A percentile compares a stretch with the other conserved stretches of the same genome.
phyloP scores from a whole-genome alignment of 2,888 invertebrate species.

The Axea sp. region DNA sequence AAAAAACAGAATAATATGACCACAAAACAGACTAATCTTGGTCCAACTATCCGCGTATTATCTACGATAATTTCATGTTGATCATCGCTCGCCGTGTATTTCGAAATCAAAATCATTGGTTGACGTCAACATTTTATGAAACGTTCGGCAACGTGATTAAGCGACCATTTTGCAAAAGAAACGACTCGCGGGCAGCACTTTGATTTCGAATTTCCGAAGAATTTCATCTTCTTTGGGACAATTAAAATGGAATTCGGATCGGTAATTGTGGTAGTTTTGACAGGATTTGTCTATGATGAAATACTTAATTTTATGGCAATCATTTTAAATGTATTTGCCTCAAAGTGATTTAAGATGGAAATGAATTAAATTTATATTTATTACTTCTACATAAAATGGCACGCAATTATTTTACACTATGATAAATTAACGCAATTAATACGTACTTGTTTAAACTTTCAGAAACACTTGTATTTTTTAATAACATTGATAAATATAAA shows the following conservation, averaged over 20 bases:
- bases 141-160: slow-evolving; percentile 26
- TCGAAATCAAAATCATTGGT: slow-evolving; percentile 48
- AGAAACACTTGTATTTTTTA: too few relatives aligned
- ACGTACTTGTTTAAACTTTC: too few relatives aligned
- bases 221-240: slow-evolving; percentile 7
- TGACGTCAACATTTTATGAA: slow-evolving; percentile 40
- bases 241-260: slow-evolving; percentile 23
- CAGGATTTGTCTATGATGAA: slow-evolving; percentile 5
- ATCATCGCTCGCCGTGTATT: slow-evolving; percentile 34
- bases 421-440: too few relatives aligned
- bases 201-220: slow-evolving; percentile 18
- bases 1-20: slow-evolving; percentile 75
- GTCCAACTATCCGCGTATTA: slow-evolving; percentile 74
- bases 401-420: too few relatives aligned
- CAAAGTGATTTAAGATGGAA: too few relatives aligned
- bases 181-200: slow-evolving; percentile 10
- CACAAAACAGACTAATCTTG: slow-evolving; percentile 77
- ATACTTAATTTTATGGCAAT: too few relatives aligned
- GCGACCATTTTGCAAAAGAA: slow-evolving; percentile 22
- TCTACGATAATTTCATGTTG: slow-evolving; percentile 73
- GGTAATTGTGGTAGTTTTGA: slow-evolving; percentile 22
- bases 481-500: too few relatives aligned
- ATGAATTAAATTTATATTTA: too few relatives aligned
- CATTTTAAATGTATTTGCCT: too few relatives aligned
- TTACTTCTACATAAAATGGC: too few relatives aligned